Percentiles rank a stretch among this genome's conserved stretches.
Evolutionary conservation across 2,888 invertebrate species (phyloP).

Genomic region (Folsomia manolachei): DNA sequence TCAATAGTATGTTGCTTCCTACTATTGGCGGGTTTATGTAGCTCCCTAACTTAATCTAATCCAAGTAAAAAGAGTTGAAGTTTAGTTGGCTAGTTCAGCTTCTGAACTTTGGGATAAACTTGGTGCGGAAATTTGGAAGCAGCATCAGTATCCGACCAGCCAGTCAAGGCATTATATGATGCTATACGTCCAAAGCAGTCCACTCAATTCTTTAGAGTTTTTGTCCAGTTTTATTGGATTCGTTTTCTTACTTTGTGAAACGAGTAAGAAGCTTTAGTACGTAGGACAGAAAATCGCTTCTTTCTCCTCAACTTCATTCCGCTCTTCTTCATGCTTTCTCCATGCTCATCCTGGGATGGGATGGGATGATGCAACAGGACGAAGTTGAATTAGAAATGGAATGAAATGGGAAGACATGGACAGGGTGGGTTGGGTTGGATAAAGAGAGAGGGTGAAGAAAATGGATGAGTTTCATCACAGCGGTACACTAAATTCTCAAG

Average conservation of each 20-base stretch:
- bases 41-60: background rate
- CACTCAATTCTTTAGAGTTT: background rate
- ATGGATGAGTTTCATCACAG: slow-evolving; percentile 1
- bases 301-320: too few species aligned
- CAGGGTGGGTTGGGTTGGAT: too few species aligned
- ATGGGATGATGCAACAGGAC: background rate
- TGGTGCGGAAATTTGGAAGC: background rate
- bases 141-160: background rate
- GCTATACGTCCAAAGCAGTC: too few species aligned
- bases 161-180: too few species aligned
- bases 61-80: background rate
- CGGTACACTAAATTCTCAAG: background rate
- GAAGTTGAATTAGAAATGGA: too few species aligned
- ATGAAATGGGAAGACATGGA: too few species aligned
- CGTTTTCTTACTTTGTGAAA: background rate
- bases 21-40: background rate
- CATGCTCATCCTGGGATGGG: too few species aligned
- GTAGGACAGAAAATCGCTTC: background rate
- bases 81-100: too few species aligned
- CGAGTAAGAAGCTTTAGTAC: background rate
- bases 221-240: slow-evolving; percentile 8
- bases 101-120: too few species aligned
- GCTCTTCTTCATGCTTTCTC: too few species aligned
- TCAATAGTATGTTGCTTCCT: background rate
- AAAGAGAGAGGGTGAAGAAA: background rate